These are phyloP conservation scores for Epinephelus fuscoguttatus DNA, from an alignment of 2,113 vertebrate species.

Conservation along the genomic window DNA sequence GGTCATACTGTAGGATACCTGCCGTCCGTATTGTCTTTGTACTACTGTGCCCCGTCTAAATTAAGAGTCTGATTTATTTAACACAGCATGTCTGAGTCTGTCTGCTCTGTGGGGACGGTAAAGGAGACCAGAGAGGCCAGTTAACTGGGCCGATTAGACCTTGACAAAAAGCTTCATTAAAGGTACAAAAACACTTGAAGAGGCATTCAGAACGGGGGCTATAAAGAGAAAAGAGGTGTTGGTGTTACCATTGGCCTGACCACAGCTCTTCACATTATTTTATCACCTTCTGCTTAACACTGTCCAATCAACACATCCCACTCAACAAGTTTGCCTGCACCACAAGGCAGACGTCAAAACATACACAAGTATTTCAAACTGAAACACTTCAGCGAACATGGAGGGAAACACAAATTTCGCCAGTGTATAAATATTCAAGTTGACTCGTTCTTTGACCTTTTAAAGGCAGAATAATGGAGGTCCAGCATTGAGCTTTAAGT, in stretches of 20 bases:
- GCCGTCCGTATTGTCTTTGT: constrained; percentile 12
- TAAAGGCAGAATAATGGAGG: neutral
- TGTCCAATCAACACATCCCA: constrained; percentile 70
- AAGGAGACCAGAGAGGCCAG: constrained; percentile 20
- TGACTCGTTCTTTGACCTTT: neutral
- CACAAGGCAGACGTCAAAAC: constrained; percentile 32
- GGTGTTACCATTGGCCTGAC: constrained; percentile 17
- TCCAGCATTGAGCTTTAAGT: neutral
- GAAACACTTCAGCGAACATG: neutral
- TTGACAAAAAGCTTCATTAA: constrained; percentile 17
- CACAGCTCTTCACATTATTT: constrained; percentile 26
- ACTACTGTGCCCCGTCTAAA: neutral
- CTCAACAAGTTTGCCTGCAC: constrained; percentile 38
- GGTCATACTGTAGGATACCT: constrained; percentile 32
- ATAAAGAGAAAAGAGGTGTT: constrained; percentile 19
- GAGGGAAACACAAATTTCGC: constrained; percentile 12
- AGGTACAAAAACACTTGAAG: constrained; percentile 14
- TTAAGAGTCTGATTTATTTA: constrained; percentile 44
- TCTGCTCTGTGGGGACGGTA: constrained; percentile 8
- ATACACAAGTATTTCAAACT: constrained; percentile 10
- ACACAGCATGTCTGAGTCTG: constrained; percentile 32
- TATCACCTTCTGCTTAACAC: constrained; percentile 56
- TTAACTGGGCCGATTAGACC: constrained; percentile 37
- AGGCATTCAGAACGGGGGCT: neutral
- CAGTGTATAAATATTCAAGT: constrained; percentile 1